These are phyloP conservation scores for Sesia apiformis DNA, from an alignment of 2,888 invertebrate genomes.

Conservation along the genomic window DNA sequence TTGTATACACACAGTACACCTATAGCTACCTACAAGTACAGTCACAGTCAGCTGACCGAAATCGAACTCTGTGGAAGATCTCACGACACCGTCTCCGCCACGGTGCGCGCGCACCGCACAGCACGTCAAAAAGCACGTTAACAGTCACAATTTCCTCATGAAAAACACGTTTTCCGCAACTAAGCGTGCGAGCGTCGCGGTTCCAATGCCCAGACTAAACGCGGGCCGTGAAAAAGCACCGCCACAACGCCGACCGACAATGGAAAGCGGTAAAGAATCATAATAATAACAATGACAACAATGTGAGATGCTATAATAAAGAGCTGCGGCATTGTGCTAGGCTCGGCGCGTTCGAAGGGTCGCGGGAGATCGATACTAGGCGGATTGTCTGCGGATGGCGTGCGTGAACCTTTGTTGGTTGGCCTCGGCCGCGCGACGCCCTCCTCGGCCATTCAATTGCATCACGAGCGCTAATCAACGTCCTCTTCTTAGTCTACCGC, in stretches of 20 bases:
- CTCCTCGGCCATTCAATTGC: slow-evolving; percentile 14
- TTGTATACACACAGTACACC: not conserved
- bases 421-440: slow-evolving; percentile 27
- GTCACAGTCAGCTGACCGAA: slow-evolving; percentile 26
- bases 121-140: slow-evolving; percentile 39
- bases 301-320: slow-evolving; percentile 76
- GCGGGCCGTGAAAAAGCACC: slow-evolving; percentile 74
- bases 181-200: slow-evolving; percentile 71
- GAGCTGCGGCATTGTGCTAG: slow-evolving; percentile 71
- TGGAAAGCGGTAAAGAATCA: slow-evolving; percentile 76
- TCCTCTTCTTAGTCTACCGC: slow-evolving; percentile 13
- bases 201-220: slow-evolving; percentile 73
- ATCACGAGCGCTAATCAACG: slow-evolving; percentile 49
- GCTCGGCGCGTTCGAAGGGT: slow-evolving; percentile 70
- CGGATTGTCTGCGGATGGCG: slow-evolving; percentile 66
- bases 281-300: slow-evolving; percentile 76
- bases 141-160: slow-evolving; percentile 53
- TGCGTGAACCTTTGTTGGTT: slow-evolving; percentile 59
- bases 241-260: slow-evolving; percentile 73
- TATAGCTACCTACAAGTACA: slow-evolving; percentile 3
- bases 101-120: slow-evolving; percentile 48
- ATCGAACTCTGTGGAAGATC: slow-evolving; percentile 11
- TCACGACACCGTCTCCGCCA: slow-evolving; percentile 13
- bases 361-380: slow-evolving; percentile 69
- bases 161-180: slow-evolving; percentile 69